phyloP scores from a whole-genome alignment of 2,888 invertebrate species.

The Synergus gifuensis region DNA sequence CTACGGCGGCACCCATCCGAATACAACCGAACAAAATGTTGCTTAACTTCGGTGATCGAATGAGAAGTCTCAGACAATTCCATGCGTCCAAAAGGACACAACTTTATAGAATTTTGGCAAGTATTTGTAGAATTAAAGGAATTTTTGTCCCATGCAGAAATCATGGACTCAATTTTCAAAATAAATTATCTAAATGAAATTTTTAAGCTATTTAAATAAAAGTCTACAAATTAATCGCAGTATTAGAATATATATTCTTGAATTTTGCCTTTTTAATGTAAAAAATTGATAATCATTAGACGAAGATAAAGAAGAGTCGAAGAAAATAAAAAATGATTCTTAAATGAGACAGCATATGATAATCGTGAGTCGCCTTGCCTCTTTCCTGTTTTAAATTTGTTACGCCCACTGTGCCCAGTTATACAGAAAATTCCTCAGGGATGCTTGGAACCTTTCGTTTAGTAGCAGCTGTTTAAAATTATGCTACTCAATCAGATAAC shows the following conservation, averaged over 20 bases:
- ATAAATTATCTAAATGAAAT: not conserved
- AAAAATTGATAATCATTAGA: constrained; percentile 7
- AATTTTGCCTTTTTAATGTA: not conserved
- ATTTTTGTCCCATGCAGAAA: too few relatives aligned
- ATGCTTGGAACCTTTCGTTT: constrained; percentile 21
- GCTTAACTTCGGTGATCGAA: too few relatives aligned
- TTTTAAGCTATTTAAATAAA: not conserved
- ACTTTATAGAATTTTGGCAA: too few relatives aligned
- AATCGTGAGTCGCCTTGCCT: constrained; percentile 29
- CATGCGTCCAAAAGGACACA: too few relatives aligned
- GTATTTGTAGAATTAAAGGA: too few relatives aligned
- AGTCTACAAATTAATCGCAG: not conserved
- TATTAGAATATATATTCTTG: not conserved
- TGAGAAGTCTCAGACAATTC: too few relatives aligned
- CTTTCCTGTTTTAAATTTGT: constrained; percentile 30
- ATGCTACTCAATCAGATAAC: constrained; percentile 39
- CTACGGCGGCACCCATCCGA: too few relatives aligned
- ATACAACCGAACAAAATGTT: too few relatives aligned
- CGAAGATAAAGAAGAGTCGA: not conserved
- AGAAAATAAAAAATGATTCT: constrained; percentile 35
- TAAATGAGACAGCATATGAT: constrained; percentile 34
- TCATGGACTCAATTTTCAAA: too few relatives aligned
- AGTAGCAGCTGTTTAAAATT: constrained; percentile 40
- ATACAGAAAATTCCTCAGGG: constrained; percentile 39
- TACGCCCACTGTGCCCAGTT: constrained; percentile 35